Base-by-base conservation (phyloP, 64 coral and sea anemone genomes). In the Cladopsammia gracilis region DNA sequence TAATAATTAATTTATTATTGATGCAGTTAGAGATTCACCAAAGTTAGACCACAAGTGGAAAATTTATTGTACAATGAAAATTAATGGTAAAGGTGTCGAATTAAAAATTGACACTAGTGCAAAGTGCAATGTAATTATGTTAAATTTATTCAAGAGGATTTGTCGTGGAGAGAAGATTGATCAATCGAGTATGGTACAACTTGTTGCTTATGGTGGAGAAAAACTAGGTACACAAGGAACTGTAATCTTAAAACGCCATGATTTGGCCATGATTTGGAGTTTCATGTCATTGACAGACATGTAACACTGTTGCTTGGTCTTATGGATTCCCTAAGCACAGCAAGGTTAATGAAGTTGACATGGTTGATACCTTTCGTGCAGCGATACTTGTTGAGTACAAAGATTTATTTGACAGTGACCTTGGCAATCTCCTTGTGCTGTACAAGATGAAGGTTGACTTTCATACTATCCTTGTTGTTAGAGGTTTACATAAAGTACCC, bases 381-480 rank as follows among this genome's bases (percentile, higher is more conserved):
- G 52, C 86, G 2, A 14, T 88, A 0, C 48, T 75, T 88, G 70
- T 58, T 58, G 26, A 73, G 70, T 73, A 46, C 70, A 88, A 75
- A 10, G 86, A 88, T 19, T 74, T 75, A 58, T 88, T 88, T 64
- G n/a, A 74, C 10, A 51, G 73, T 4, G 57, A 88, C 48, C 52
- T 88, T 57, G 86, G 69, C 18, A 57, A 88, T 16, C 43, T 47
- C 42, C 69, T 15, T 58, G 46, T 58, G 57, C 8, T 54, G 10
- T 88, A 88, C 58, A 53, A 69, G 25, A 88, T 88, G 85, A 88
- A 57, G 72, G n/a, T 88, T 6, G 70, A 88, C 25, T 25, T 8
- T 53, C 57, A 72, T 25, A 43, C 53, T 73, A 59, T 47, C 24
- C 70, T 68, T 56, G 47, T 73, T 59, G 56, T 88, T 49, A 88